Base-by-base conservation (phyloP, 2,888 invertebrate genomes). In the Spodoptera exigua region DNA sequence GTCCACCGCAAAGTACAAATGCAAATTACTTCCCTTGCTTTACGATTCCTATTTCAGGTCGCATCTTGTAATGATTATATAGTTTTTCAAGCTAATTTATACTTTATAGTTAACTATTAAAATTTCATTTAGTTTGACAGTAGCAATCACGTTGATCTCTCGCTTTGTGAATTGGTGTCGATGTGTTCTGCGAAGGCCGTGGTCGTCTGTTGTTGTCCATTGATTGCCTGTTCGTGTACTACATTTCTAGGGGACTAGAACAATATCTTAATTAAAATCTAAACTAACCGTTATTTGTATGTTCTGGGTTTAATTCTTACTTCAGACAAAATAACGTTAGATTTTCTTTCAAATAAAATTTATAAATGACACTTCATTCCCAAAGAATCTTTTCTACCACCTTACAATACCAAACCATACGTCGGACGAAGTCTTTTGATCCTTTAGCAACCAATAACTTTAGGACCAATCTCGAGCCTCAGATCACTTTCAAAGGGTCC, bases 21-120 rank as follows among this genome's bases (percentile, higher is more conserved):
- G 91, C 90, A 91, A 92, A 92, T 93, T 91, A 89, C 91, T 87
- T 89, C 84, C 82, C 83, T 84, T 82, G 79, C 84, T 92, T 93
- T 91, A 92, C 90, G 90, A 90, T 85, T 82, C 80, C 78, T 85
- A 84, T 83, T 80, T 80, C 80, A 81, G 76, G 76, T 78, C 71
- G 78, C 65, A 67, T 65, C 56, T 67, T 73, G 77, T 84, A 85
- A 84, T 82, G 80, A 83, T 76, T 65, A 57, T 46, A 61, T 39
- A n/a, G 46, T 41, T 57, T 51, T 56, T 53, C 68, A 78, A 43
- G 65, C 61, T 44, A 79, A 81, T 78, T 64, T 65, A 56, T 52
- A 72, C 84, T 79, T 72, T 85, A 75, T 43, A 47, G 18, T 13
- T 43, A 53, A 45, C 39, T 35, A 43, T 47, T 66, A 68, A 77